Percentiles rank a stretch among this genome's conserved stretches.
Conservation (phyloP, 1,140 invertebrate genomes). For the Aphaenogaster floridana region DNA sequence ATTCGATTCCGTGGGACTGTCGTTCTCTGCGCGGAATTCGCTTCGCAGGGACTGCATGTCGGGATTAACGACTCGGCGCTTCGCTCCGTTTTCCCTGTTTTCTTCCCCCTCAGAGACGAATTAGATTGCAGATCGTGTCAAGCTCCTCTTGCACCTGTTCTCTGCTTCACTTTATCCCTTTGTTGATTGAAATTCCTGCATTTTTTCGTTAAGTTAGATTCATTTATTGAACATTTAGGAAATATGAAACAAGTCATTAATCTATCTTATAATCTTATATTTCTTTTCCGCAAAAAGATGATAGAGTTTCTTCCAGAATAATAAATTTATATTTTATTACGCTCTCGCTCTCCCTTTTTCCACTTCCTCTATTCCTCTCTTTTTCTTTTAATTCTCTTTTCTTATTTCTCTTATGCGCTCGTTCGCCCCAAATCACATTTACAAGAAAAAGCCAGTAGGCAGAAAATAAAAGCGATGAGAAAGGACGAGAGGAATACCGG, state of each 20-base stretch:
- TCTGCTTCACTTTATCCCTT: conserved; percentile 19
- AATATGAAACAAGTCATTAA: conserved; percentile 1
- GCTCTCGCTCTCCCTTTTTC: neutral
- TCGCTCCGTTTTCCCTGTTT: conserved; percentile 58
- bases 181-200: conserved; percentile 28
- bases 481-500: conserved; percentile 69
- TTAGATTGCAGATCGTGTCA: conserved; percentile 56
- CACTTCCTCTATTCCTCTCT: neutral
- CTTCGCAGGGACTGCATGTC: conserved; percentile 32
- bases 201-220: neutral
- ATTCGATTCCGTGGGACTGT: conserved; percentile 66
- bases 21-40: conserved; percentile 20
- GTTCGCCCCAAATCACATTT: conserved; percentile 70
- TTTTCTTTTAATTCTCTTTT: conserved; percentile 10
- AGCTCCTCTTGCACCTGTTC: conserved; percentile 44
- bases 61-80: conserved; percentile 72
- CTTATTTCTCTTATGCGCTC: conserved; percentile 6
- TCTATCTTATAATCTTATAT: neutral
- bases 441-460: conserved; percentile 59
- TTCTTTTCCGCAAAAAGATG: neutral
- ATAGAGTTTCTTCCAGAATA: neutral
- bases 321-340: neutral
- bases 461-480: conserved; percentile 58
- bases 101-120: conserved; percentile 31
- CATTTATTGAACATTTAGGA: neutral